phyloP scores from a whole-genome alignment of 2,888 invertebrate genomes.

The Allolobophora icterica region DNA sequence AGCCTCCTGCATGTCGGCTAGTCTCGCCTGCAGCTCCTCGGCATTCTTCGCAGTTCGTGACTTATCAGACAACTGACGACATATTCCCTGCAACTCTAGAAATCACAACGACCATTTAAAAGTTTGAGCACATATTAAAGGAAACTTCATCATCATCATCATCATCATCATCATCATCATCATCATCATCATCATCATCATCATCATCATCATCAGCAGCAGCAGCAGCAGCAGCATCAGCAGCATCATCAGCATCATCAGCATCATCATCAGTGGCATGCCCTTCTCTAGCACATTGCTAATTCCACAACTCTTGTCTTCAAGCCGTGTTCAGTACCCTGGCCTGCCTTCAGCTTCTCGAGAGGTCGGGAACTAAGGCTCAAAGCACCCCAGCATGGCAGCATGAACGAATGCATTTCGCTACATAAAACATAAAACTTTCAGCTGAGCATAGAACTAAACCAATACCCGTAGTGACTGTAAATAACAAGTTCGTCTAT shows the following conservation, averaged over 20 bases:
- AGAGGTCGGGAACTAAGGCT: too few species aligned
- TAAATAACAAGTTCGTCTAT: background rate
- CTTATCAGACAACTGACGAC: background rate
- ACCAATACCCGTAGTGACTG: background rate
- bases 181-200: too few species aligned
- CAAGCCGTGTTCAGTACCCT: too few species aligned
- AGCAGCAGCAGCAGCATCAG: too few species aligned
- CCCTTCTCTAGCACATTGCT: too few species aligned
- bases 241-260: too few species aligned
- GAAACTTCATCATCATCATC: too few species aligned
- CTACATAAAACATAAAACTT: background rate
- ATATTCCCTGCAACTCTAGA: background rate
- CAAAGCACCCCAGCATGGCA: background rate
- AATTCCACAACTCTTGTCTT: too few species aligned
- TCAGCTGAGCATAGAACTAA: background rate
- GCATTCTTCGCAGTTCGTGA: constrained; percentile 52
- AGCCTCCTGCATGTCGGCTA: constrained; percentile 65
- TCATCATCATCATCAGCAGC: too few species aligned
- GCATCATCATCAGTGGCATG: too few species aligned
- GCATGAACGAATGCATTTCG: background rate
- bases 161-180: too few species aligned
- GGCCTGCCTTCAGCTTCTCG: too few species aligned
- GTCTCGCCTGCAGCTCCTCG: constrained; percentile 54
- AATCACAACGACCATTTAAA: background rate
- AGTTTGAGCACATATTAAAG: background rate